A percentile compares a stretch with the other conserved stretches of the same genome.
Conservation (phyloP, 2,797 vertebrate genomes). For the Cichlasoma orientale region DNA sequence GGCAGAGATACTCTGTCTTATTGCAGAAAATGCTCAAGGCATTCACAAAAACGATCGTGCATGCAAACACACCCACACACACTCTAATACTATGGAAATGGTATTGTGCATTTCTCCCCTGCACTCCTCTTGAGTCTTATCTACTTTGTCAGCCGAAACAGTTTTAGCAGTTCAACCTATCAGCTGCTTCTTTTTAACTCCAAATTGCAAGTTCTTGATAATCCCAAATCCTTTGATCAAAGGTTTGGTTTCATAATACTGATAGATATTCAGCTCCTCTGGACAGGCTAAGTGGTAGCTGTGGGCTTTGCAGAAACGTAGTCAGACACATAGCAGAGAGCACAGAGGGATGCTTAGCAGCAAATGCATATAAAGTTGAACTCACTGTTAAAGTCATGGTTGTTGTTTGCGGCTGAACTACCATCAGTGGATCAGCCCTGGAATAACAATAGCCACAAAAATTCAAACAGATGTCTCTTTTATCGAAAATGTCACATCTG, state of each 20-base stretch:
- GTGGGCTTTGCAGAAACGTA: conserved; percentile 32
- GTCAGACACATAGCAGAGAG: conserved; percentile 32
- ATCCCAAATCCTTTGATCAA: conserved; percentile 77
- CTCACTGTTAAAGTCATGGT: conserved; percentile 6
- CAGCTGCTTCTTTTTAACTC: conserved; percentile 65
- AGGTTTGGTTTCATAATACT: conserved; percentile 60
- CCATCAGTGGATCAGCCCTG: conserved; percentile 10
- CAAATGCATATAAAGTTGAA: conserved; percentile 17
- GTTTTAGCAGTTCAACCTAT: conserved; percentile 68
- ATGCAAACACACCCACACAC: conserved; percentile 4
- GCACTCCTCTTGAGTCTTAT: conserved; percentile 65
- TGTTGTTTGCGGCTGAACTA: conserved; percentile 5
- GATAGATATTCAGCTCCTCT: conserved; percentile 61
- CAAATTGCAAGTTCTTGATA: conserved; percentile 71
- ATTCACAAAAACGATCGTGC: not conserved
- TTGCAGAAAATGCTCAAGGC: conserved; percentile 51
- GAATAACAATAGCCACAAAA: conserved; percentile 6
- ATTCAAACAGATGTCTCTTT: not conserved
- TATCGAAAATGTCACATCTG: not conserved
- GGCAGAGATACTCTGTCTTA: conserved; percentile 22
- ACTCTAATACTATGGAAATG: conserved; percentile 22
- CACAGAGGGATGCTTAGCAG: conserved; percentile 32
- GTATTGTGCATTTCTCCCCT: conserved; percentile 48
- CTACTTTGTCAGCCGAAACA: conserved; percentile 70
- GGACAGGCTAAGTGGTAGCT: conserved; percentile 64